These are phyloP conservation scores for Euphydryas editha DNA, from an alignment of 2,888 invertebrate genomes.

Conservation along the genomic window DNA sequence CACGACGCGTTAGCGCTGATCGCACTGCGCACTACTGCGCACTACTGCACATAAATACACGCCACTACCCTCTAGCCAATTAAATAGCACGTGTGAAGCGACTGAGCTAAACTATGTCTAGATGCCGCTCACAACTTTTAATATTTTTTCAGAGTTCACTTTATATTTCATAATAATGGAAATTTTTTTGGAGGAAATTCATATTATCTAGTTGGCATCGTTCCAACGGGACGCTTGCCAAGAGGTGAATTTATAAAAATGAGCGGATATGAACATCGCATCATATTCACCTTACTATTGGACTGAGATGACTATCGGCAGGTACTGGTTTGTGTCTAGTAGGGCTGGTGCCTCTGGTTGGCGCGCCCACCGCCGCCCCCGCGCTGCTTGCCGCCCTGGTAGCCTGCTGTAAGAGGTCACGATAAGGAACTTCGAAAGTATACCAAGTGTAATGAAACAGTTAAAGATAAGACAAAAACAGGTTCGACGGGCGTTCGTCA, in stretches of 20 bases:
- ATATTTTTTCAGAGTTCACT: background rate
- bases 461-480: constrained; percentile 21
- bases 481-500: constrained; percentile 28
- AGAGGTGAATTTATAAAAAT: constrained; percentile 8
- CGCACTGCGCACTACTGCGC: no score
- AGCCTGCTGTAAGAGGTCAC: constrained; percentile 78
- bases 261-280: background rate
- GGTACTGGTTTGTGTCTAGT: constrained; percentile 82
- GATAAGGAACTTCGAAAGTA: constrained; percentile 38
- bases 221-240: background rate
- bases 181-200: background rate
- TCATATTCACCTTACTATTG: constrained; percentile 71
- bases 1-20: no score
- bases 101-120: no score
- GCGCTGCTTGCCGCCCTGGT: constrained; percentile 93
- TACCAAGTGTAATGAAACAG: constrained; percentile 17
- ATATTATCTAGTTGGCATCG: background rate
- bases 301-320: constrained; percentile 79
- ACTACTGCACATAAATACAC: no score
- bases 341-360: constrained; percentile 95
- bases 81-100: background rate
- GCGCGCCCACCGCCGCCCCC: constrained; percentile 89
- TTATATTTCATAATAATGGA: background rate
- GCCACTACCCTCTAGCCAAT: no score
- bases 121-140: background rate